Base-by-base conservation (phyloP, 2,888 invertebrate genomes). In the Drosophila recens region DNA sequence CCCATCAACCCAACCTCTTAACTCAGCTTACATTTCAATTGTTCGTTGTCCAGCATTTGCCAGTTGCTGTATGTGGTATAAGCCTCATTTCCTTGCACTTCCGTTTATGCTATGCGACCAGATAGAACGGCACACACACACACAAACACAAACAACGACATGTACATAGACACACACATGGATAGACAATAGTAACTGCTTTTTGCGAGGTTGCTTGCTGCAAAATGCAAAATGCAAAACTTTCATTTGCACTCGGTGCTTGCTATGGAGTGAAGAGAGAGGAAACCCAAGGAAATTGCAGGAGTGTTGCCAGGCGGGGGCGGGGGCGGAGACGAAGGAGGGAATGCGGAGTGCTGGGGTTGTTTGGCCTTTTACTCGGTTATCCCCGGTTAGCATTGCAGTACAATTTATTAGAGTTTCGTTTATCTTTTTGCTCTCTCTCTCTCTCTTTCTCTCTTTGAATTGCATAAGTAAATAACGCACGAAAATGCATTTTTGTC, bases 51-150 rank as follows among this genome's bases (percentile, higher is more conserved):
- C 23, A 11, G n/a, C n/a, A 38, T 48, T 42, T 62, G 58, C 58
- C 43, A 58, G 58, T 69, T 69, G 65, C 83, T 80, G 81, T 77
- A 74, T 82, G 87, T 84, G 82, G 82, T 80, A 87, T 80, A 82
- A 82, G 82, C 87, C 82, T 82, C 87, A 87, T 82, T 82, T 82
- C 85, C 82, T 84, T 84, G 79, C 79, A 84, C 85, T 84, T 82
- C 82, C 82, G 82, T 67, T 78, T 64, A 56, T 79, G 83, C 78
- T 75, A 80, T 72, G 68, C 67, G 72, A 77, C 69, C 82, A 68
- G 61, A 75, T 62, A 81, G 51, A 69, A 54, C 36, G 49, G 36
- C 58, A 62, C 65, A 71, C 63, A 63, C 59, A 82, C 65, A 70
- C 59, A 82, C 65, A 70, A 17, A 17, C 13, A 78, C 38, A 66